Evolutionary conservation across 2,888 invertebrate species (phyloP).

Genomic region (Habroteleia sp.): DNA sequence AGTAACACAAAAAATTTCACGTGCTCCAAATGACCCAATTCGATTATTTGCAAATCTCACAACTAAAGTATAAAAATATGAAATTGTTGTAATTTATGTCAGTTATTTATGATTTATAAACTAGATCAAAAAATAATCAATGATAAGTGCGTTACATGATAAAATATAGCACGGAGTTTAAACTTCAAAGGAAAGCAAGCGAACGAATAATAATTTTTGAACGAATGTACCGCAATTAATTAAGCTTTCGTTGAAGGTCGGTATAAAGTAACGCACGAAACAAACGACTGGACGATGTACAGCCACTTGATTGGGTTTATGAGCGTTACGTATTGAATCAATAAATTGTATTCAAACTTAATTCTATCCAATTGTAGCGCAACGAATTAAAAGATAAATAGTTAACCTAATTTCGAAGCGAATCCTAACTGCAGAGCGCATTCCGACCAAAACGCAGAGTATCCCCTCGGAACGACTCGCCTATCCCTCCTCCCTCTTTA

Average conservation of each 20-base stretch:
- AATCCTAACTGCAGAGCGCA: constrained; percentile 9
- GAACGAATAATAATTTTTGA: neutral
- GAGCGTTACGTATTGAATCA: constrained; percentile 19
- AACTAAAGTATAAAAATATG: too few species aligned
- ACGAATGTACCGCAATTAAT: constrained; percentile 10
- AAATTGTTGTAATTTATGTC: constrained; percentile 5
- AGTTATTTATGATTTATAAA: constrained; percentile 27
- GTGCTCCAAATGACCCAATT: too few species aligned
- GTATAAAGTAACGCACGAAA: constrained; percentile 7
- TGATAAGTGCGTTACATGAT: constrained; percentile 4
- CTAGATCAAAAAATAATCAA: constrained; percentile 28
- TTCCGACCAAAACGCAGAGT: constrained; percentile 18
- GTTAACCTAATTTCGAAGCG: constrained; percentile 12
- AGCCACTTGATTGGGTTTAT: constrained; percentile 18
- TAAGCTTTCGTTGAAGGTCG: constrained; percentile 12
- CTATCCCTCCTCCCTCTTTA: constrained; percentile 25
- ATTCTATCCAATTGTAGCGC: constrained; percentile 28
- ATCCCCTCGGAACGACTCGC: constrained; percentile 34
- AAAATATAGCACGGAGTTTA: constrained; percentile 1
- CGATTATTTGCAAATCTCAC: too few species aligned
- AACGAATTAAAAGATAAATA: constrained; percentile 20
- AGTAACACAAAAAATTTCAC: too few species aligned
- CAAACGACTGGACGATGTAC: too few species aligned
- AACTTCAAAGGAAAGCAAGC: neutral
- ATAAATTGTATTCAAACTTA: constrained; percentile 26